Evolutionary conservation across 2,113 vertebrate species (phyloP), one percentile per base, ranked within the genome.

Genomic region (Heliornis fulica): DNA sequence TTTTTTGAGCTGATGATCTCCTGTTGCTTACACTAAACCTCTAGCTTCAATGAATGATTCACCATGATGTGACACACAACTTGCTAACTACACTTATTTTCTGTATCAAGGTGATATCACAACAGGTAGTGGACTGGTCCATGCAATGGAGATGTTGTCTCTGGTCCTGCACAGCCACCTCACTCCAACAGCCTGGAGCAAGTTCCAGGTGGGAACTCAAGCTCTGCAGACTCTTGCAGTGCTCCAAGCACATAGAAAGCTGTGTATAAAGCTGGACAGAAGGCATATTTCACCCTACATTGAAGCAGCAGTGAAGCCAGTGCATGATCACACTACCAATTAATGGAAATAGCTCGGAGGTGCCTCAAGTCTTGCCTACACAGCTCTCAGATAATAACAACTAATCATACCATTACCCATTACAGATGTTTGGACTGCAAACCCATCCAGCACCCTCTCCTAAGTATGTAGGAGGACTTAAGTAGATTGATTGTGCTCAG

Each of bases 361-460:
- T 86, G 50, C 9, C 23, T 81, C 25, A 9, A 40, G 23, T 13
- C 68, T 28, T 38, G 32, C 46, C 31, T 21, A 18, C 2, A 3
- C 56, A n/a, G 38, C 51, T 90, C 68, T 65, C 1, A 3, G 32
- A 19, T 57, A 43, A 70, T 18, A 38, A 23, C 7, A 68, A 46
- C 5, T 13, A 45, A 60, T 20, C 36, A 2, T 6, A 50, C 5
- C 13, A 7, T 22, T 19, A 53, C 11, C 2, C 0, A 7, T 71
- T 89, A 75, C 13, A 41, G 69, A 32, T 40, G 15, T 76, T 19
- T 70, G 78, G 45, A 26, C 8, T 54, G 26, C 48, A 91, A 75
- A 86, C 25, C 54, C 66, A 81, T 6, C 14, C 81, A 59, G 50
- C 0, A 0, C 32, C 28, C 57, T 60, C 77, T 48, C 34, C 36